Percentiles rank a stretch among this genome's conserved stretches.
phyloP scores from a whole-genome alignment of 2,888 invertebrate species.

The Drosophila glabriapex region DNA sequence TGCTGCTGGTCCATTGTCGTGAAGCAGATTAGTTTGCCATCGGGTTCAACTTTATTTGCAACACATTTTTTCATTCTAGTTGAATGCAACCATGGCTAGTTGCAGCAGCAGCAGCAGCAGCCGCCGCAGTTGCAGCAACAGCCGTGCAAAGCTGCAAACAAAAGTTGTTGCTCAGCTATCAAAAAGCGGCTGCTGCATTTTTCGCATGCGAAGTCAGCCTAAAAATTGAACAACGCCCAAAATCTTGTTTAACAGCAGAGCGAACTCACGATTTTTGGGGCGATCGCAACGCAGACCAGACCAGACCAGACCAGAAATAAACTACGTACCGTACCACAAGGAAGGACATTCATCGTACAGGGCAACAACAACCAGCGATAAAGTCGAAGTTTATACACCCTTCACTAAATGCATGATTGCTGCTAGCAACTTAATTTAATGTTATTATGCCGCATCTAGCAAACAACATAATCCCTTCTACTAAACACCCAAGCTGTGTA shows the following conservation, averaged over 20 bases:
- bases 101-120: slow-evolving; percentile 7
- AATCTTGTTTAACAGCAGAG: slow-evolving; percentile 75
- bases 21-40: slow-evolving; percentile 82
- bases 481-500: background rate
- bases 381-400: background rate
- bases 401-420: background rate
- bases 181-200: slow-evolving; percentile 67
- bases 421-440: background rate
- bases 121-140: slow-evolving; percentile 1
- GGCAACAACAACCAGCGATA: background rate
- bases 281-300: slow-evolving; percentile 45
- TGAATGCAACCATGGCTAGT: slow-evolving; percentile 63
- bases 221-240: slow-evolving; percentile 81
- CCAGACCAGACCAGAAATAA: slow-evolving; percentile 35
- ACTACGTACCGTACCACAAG: slow-evolving; percentile 21
- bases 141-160: slow-evolving; percentile 21
- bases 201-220: slow-evolving; percentile 68
- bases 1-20: slow-evolving; percentile 73
- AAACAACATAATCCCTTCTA: background rate
- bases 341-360: background rate
- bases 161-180: slow-evolving; percentile 49
- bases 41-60: slow-evolving; percentile 82
- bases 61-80: slow-evolving; percentile 82
- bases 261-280: slow-evolving; percentile 75
- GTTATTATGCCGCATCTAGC: background rate